phyloP scores from a whole-genome alignment of 2,113 vertebrate genomes.

The Neopipo cinnamomea region DNA sequence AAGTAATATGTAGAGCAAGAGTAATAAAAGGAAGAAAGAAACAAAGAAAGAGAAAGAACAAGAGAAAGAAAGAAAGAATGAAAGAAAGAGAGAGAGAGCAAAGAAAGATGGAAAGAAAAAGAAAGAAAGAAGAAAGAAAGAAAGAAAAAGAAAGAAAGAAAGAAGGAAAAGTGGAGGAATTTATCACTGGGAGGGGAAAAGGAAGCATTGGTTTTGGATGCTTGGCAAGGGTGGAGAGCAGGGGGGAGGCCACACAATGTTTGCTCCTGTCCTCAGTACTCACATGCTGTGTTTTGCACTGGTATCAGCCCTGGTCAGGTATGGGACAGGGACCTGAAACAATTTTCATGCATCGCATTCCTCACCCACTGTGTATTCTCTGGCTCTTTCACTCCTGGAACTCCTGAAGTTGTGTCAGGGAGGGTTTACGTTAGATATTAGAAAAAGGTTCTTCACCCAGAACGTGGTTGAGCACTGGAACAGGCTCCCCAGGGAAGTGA shows the following conservation, averaged over 20 bases:
- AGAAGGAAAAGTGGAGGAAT: neutral
- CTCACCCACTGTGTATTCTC: neutral
- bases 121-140: neutral
- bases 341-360: neutral
- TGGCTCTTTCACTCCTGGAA: accelerated
- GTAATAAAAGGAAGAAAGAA: neutral
- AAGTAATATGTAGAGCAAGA: neutral
- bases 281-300: accelerated
- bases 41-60: neutral
- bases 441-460: too few species aligned
- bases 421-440: too few species aligned
- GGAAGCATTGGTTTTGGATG: too few species aligned
- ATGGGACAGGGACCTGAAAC: neutral
- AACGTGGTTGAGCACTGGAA: too few species aligned
- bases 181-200: neutral
- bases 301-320: neutral
- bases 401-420: too few species aligned
- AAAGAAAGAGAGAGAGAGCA: too few species aligned
- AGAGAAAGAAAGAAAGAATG: neutral
- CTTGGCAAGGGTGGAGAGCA: accelerated
- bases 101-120: neutral
- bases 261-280: neutral
- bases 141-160: neutral
- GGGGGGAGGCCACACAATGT: accelerated
- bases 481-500: too few species aligned